Base-by-base conservation (phyloP, 2,797 vertebrate species). In the Sebastes diploproa region DNA sequence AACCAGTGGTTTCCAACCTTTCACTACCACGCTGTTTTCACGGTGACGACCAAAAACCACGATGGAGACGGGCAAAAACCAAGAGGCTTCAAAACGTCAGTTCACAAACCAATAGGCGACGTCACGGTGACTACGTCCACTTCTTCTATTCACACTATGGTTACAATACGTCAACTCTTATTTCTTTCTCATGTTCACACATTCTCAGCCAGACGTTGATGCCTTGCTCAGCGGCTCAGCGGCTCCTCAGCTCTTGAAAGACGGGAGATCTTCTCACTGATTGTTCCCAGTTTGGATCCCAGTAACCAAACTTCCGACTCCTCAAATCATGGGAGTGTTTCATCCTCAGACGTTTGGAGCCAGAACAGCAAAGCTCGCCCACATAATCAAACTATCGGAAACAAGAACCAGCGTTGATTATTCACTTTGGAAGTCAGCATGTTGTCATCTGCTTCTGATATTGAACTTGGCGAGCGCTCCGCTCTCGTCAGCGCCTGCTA, bases 381-480 rank as follows among this genome's bases (percentile, higher is more conserved):
- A 52, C 81, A 68, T 72, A 76, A 81, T 80, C 77, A 84, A 60
- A 67, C 78, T n/a, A 70, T 67, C 20, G 14, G 81, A 86, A 72
- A 83, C 70, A 70, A 85, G 74, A 80, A 25, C 61, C 13, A 66
- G 70, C 85, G 78, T 75, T 70, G 76, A 64, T 82, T 82, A 89
- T 90, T 89, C 84, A 90, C 81, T 85, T 79, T 90, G 74, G 75
- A 85, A 63, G 85, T 75, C 85, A 68, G 73, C 86, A 23, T 59
- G 74, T 61, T 68, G 82, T 89, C 83, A 72, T 90, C 85, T 81
- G 89, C 86, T 64, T 88, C 72, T 88, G 29, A 90, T 90, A 80
- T 62, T 72, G 75, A 75, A 79, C 72, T 84, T 87, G 88, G 81
- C 64, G 20, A 83, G 30, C 23, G 58, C 64, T 91, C 82, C 58